Evolutionary conservation across 53 echinoderm and acorn worm genomes (phyloP), one percentile per base, ranked within the genome.

Genomic region (Astropecten irregularis): DNA sequence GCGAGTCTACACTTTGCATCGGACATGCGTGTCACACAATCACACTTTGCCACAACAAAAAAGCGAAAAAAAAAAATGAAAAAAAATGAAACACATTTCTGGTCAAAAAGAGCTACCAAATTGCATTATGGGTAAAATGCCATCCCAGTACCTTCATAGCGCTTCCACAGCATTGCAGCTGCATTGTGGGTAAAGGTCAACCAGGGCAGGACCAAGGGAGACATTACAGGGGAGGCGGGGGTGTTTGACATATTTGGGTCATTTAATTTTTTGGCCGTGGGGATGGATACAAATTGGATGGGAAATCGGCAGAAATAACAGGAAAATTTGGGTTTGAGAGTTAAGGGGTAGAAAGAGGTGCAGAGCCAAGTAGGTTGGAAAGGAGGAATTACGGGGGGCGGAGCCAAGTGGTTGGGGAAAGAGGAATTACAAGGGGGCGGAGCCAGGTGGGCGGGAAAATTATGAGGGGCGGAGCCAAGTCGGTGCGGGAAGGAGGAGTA

Each of bases 161-260:
- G 81, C 69, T 69, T 87, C 87, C 87, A 87, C 51, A 87, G 87
- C 79, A 79, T 79, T 79, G 69, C 87, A 87, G 87, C 87, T 87
- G 87, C 74, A 69, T 81, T 68, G 65, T 79, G 53, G 81, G 81
- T n/a, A 69, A 70, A 87, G 70, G 70, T 54, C 79, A 81, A 58
- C 37, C 48, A 51, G 73, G 73, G 71, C 35, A 13, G 19, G 57
- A 74, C 6, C 21, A 29, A 5, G 56, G 56, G 74, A 2, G 0
- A 36, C 38, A 39, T 57, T n/a, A 57, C 56, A 53, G 74, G 31
- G 54, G 26, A 18, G 69, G 46, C 10, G 55, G 39, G 15, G 20
- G 54, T 2, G 3, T 10, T 36, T 16, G 1, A 20, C 52, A 30
- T 39, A 5, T 3, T 36, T 2, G 37, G 65, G 65, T n/a, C 14